Percentiles rank a stretch among this genome's conserved stretches.
phyloP scores from a whole-genome alignment of 2,113 vertebrate species.

The Cebidichthys violaceus region DNA sequence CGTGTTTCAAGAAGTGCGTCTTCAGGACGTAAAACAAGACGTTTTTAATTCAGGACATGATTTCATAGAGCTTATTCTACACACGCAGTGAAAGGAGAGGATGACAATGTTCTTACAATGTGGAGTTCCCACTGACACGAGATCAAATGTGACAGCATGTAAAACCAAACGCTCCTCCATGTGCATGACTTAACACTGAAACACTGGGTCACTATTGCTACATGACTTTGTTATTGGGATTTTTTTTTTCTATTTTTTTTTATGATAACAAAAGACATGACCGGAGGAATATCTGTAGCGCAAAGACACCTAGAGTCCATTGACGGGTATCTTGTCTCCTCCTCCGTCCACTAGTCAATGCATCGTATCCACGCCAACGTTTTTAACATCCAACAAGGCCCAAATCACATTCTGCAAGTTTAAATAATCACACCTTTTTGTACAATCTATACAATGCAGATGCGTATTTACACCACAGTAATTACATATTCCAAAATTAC shows the following conservation, averaged over 20 bases:
- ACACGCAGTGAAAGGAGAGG: conserved; percentile 46
- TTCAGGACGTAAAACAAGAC: conserved; percentile 7
- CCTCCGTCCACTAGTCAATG: conserved; percentile 2
- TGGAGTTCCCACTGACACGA: conserved; percentile 40
- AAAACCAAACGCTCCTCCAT: conserved; percentile 37
- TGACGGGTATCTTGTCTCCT: neutral
- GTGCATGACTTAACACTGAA: conserved; percentile 54
- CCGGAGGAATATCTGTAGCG: conserved; percentile 29
- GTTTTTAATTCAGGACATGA: conserved; percentile 42
- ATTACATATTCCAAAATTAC: conserved; percentile 60
- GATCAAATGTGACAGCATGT: conserved; percentile 45
- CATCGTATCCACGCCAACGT: conserved; percentile 6
- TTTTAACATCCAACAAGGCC: conserved; percentile 49
- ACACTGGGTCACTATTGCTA: conserved; percentile 59
- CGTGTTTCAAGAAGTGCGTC: neutral
- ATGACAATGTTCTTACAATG: conserved; percentile 52
- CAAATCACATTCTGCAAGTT: conserved; percentile 51
- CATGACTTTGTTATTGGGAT: conserved; percentile 32
- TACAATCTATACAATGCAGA: conserved; percentile 55
- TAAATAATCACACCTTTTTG: conserved; percentile 58
- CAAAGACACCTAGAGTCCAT: conserved; percentile 50
- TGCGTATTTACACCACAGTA: conserved; percentile 78
- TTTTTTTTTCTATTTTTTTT: neutral
- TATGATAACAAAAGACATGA: conserved; percentile 38
- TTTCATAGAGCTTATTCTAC: conserved; percentile 60